Conservation (phyloP, 2,113 vertebrate genomes). For the Tragulus kanchil region DNA sequence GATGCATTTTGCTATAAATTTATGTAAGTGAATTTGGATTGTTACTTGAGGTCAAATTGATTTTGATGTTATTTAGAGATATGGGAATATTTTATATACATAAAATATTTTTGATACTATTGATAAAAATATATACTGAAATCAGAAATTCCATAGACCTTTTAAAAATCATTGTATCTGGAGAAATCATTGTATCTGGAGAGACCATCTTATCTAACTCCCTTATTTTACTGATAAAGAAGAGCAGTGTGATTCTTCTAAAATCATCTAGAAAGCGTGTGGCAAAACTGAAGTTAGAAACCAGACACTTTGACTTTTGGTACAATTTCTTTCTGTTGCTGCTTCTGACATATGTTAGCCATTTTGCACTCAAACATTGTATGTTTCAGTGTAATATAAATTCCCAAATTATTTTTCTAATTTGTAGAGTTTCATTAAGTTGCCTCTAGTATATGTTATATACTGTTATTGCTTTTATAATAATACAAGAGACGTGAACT, state of each 20-base stretch:
- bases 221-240: conserved; percentile 17
- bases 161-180: not conserved
- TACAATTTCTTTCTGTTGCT: conserved; percentile 68
- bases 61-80: not conserved
- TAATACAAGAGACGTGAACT: not conserved
- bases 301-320: conserved; percentile 46
- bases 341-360: conserved; percentile 65
- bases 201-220: not conserved
- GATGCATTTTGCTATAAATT: not conserved
- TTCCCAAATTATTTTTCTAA: conserved; percentile 73
- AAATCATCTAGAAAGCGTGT: conserved; percentile 28
- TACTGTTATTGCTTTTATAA: conserved; percentile 41
- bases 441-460: conserved; percentile 40
- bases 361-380: conserved; percentile 70
- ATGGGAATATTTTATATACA: not conserved
- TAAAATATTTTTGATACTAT: not conserved
- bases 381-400: conserved; percentile 37
- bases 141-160: not conserved
- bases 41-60: not conserved
- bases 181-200: not conserved
- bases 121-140: not conserved
- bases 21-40: not conserved
- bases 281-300: conserved; percentile 49
- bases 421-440: conserved; percentile 66
- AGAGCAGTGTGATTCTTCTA: conserved; percentile 15